Base-by-base conservation (phyloP, 2,888 invertebrate species). In the Diachrysia chrysitis region DNA sequence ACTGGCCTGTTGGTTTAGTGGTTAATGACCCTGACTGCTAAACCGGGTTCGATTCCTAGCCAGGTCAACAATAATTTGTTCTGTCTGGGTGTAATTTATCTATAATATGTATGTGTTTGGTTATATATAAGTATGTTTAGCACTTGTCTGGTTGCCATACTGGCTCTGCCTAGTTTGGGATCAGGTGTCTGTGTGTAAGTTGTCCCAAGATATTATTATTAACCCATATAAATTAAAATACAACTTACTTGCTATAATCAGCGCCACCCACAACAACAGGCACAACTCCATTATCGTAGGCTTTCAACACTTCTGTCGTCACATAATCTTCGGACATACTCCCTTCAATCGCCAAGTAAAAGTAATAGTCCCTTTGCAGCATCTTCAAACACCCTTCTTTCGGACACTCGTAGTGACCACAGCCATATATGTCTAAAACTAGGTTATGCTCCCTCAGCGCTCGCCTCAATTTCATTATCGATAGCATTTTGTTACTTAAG, bases 191-290 rank as follows among this genome's bases (percentile, higher is more conserved):
- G n/a, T n/a, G n/a, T n/a, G n/a, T n/a, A n/a, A n/a, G n/a, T n/a
- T n/a, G n/a, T n/a, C n/a, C n/a, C n/a, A n/a, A n/a, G n/a, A n/a
- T n/a, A n/a, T n/a, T n/a, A n/a, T n/a, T n/a, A n/a, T n/a, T n/a
- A n/a, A n/a, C n/a, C n/a, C n/a, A n/a, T n/a, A n/a, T n/a, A n/a
- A n/a, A n/a, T n/a, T n/a, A n/a, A n/a, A n/a, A n/a, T n/a, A n/a
- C n/a, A 2, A 86, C 89, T 90, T 84, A 95, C 95, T 84, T 91
- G 6, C 54, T 85, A 87, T 97, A 97, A 89, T 97, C 96, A 48
- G 96, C 96, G 16, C 96, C 96, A 19, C 97, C 97, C 84, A 96
- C 93, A 6, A 97, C 96, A 32, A 97, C 95, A 0, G 97, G 97
- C 0, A 97, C 93, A 32, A 96, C 94, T 81, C 96, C 94, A 86